Conservation (phyloP, 2,113 vertebrate species). For the Aythya baeri region DNA sequence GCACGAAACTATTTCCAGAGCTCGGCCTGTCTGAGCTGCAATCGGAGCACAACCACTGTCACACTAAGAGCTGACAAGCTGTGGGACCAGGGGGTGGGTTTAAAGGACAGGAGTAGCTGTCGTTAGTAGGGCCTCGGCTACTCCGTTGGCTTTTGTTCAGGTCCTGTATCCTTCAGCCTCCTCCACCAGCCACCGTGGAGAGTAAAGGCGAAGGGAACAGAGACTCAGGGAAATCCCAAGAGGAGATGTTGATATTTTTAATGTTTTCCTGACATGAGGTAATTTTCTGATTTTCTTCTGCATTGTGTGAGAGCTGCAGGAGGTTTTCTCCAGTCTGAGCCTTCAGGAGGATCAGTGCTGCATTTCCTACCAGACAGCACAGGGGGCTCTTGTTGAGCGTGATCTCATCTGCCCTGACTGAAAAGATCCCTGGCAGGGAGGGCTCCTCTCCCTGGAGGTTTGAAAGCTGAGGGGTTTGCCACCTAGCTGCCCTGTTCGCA, state of each 20-base stretch:
- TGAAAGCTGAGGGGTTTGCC: neutral
- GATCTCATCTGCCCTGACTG: neutral
- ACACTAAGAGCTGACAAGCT: neutral
- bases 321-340: neutral
- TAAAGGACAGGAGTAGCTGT: neutral
- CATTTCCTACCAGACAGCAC: neutral
- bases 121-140: neutral
- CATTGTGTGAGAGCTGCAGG: neutral
- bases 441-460: neutral
- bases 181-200: neutral
- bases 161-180: neutral
- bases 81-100: neutral
- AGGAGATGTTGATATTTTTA: neutral
- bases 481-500: neutral
- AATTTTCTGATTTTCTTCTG: conserved; percentile 35
- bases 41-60: neutral
- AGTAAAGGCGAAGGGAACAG: neutral
- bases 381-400: neutral
- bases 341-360: neutral
- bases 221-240: neutral
- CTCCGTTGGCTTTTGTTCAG: neutral
- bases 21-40: neutral
- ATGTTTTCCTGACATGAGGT: neutral
- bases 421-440: neutral
- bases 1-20: neutral